Percentiles rank a stretch among this genome's conserved stretches.
Evolutionary conservation across 2,797 vertebrate species (phyloP).

Genomic region (Phrynocephalus forsythii): DNA sequence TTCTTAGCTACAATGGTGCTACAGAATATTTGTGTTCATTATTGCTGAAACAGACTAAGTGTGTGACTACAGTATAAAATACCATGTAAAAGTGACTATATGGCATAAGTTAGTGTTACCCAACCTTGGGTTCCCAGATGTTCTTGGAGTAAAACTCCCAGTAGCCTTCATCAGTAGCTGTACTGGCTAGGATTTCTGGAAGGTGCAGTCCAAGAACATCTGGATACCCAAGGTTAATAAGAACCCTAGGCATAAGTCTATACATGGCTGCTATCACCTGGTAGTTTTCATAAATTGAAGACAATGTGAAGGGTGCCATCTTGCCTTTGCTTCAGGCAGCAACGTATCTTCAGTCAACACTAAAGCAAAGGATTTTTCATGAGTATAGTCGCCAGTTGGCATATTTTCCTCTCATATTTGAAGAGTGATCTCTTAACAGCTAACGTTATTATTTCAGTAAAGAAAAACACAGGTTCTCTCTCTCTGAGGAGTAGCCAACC

Average conservation of each 20-base stretch:
- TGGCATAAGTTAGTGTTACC: too few species aligned
- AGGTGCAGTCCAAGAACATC: background rate
- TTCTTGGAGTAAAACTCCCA: too few species aligned
- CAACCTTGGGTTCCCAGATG: too few species aligned
- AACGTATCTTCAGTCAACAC: background rate
- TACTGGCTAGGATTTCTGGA: background rate
- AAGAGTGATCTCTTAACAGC: conserved; percentile 30
- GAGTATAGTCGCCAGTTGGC: background rate
- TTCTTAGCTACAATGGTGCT: too few species aligned
- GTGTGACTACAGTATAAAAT: too few species aligned
- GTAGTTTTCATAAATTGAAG: background rate
- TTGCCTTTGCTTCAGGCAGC: background rate
- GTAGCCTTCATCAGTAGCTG: too few species aligned
- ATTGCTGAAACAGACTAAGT: too few species aligned
- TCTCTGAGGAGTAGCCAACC: conserved; percentile 47
- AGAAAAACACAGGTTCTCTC: conserved; percentile 51
- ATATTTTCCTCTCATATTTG: background rate
- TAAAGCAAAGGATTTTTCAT: background rate
- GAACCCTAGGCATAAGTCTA: background rate
- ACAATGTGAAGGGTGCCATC: background rate
- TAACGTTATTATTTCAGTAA: conserved; percentile 42
- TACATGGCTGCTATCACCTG: background rate
- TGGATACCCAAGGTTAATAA: background rate
- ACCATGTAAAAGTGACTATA: too few species aligned
- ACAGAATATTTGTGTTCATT: too few species aligned